A percentile compares a stretch with the other conserved stretches of the same genome.
phyloP scores from a whole-genome alignment of 2,113 vertebrate species.

The Tringa solitaria region DNA sequence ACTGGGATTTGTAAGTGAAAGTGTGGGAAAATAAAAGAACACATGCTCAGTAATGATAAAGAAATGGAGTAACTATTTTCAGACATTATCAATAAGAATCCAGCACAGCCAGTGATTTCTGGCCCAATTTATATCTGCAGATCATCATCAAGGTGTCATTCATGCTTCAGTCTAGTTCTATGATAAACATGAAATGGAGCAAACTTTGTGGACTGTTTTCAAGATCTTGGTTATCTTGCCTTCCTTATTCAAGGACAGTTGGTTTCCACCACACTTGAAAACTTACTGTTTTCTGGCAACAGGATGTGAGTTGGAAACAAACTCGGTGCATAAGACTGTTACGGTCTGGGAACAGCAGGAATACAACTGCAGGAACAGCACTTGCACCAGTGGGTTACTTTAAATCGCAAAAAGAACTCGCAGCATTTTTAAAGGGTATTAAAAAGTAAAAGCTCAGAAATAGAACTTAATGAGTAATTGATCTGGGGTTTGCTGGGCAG shows the following conservation, averaged over 20 bases:
- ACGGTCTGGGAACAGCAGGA: not conserved
- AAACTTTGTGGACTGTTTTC: not conserved
- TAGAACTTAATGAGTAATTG: not conserved
- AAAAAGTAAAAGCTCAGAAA: not conserved
- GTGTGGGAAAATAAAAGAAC: not conserved
- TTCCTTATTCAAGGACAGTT: not conserved
- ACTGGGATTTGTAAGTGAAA: not conserved
- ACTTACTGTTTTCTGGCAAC: not conserved
- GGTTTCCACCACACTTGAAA: not conserved
- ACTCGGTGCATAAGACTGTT: accelerated
- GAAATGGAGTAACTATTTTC: not conserved
- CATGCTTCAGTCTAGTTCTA: not conserved
- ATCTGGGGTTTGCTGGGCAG: not conserved
- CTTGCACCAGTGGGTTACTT: not conserved
- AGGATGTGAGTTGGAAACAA: not conserved
- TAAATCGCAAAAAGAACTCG: not conserved
- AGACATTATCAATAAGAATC: not conserved
- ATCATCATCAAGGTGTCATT: not conserved
- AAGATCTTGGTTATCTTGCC: not conserved
- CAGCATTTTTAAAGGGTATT: not conserved
- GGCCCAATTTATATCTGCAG: not conserved
- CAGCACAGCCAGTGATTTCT: not conserved
- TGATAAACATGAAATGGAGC: not conserved
- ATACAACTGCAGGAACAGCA: not conserved
- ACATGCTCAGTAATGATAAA: not conserved